Base-by-base conservation (phyloP, 2,113 vertebrate species). In the Bagarius yarrelli region DNA sequence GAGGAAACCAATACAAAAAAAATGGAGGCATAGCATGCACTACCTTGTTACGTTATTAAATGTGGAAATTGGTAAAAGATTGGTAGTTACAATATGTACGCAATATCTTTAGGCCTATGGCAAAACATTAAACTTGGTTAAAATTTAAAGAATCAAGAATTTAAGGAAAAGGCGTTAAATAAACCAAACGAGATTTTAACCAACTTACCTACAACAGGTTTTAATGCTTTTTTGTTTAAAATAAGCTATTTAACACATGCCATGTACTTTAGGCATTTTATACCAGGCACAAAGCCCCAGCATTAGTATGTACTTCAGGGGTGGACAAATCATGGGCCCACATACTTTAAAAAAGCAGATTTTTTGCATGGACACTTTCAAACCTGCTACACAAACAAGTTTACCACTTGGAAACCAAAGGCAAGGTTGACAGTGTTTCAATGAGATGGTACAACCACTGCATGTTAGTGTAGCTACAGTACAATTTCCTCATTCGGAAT, bases 191-290 rank as follows among this genome's bases (percentile, higher is more conserved):
- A 16, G 25, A 3, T 15, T 61, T 57, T 55, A 27, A 60, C 11
- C 52, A 64, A 78, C 59, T 78, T 78, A 78, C 76, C 76, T 52
- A 78, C 18, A 52, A 18, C 14, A 50, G 66, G 66, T 50, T 71
- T 52, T 19, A 25, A 27, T 18, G 8, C 25, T 16, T 2, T 1
- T 5, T 13, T 23, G 2, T 8, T 66, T 36, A 66, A 1, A 44
- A 16, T 25, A 8, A 9, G 13, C 23, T 16, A 52, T 67, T 55
- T 9, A 55, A 66, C 25, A 11, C 18, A 73, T 50, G 44, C 27
- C 50, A 73, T 1, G 27, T 72, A 21, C 27, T 30, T 53, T 3
- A 21, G 32, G 11, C 5, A 11, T 73, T 55, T 9, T 0, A 27
- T 19, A 30, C n/a, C 19, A 25, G 0, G 8, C 44, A 70, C 5